A percentile compares a stretch with the other conserved stretches of the same genome.
These are phyloP conservation scores for Chelonus insularis DNA, from an alignment of 1,140 invertebrate genomes.

Conservation along the genomic window DNA sequence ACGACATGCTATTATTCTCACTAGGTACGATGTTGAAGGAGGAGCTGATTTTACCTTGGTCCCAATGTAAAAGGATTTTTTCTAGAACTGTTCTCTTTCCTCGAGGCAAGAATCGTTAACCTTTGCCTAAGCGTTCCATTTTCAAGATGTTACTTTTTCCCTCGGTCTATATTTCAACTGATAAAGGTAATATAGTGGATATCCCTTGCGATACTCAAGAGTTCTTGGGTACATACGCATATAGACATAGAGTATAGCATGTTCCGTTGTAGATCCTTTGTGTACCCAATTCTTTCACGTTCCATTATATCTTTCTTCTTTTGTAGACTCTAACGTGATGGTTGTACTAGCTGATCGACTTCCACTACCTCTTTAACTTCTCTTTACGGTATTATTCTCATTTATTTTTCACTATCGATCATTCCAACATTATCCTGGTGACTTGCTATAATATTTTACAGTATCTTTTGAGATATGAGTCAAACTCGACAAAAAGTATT, in stretches of 20 bases:
- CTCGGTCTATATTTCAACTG: slow-evolving; percentile 43
- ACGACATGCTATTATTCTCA: slow-evolving; percentile 21
- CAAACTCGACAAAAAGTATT: too few species aligned
- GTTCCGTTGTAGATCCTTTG: slow-evolving; percentile 16
- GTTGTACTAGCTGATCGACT: too few species aligned
- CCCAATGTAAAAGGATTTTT: neutral
- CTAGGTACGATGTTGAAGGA: neutral
- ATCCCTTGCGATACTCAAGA: slow-evolving; percentile 30
- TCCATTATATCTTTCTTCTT: slow-evolving; percentile 16
- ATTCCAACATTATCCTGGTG: too few species aligned
- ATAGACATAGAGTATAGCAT: slow-evolving; percentile 24
- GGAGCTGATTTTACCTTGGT: neutral
- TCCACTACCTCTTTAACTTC: neutral
- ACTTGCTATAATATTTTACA: too few species aligned
- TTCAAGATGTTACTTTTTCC: slow-evolving; percentile 34
- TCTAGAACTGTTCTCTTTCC: slow-evolving; percentile 1
- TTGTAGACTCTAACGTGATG: slow-evolving; percentile 20
- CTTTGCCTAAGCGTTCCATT: slow-evolving; percentile 39
- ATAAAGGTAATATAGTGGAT: slow-evolving; percentile 49
- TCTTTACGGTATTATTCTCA: neutral
- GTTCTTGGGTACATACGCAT: slow-evolving; percentile 30
- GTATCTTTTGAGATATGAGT: too few species aligned
- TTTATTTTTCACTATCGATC: neutral
- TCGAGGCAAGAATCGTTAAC: slow-evolving; percentile 33
- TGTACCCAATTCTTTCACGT: slow-evolving; percentile 26